Conservation (phyloP, 2,888 invertebrate species). For the Aspidiotus destructor region DNA sequence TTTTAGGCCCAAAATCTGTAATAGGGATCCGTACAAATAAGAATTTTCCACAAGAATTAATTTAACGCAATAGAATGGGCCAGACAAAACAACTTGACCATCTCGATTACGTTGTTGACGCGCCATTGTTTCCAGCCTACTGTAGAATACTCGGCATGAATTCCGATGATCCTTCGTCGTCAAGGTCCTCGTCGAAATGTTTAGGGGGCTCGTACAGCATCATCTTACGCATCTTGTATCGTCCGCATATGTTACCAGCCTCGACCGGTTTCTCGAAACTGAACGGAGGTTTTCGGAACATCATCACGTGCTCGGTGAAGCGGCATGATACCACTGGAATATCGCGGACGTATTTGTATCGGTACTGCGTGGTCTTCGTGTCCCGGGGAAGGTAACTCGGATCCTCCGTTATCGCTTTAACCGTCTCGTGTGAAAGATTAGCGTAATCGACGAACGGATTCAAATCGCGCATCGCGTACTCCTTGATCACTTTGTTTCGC, state of each 20-base stretch:
- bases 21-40: no score
- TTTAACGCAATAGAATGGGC: no score
- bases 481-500: slow-evolving; percentile 21
- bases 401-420: slow-evolving; percentile 2
- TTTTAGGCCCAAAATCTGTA: no score
- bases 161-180: background rate
- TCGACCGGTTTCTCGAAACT: slow-evolving; percentile 13
- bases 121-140: background rate
- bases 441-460: slow-evolving; percentile 3
- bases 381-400: slow-evolving; percentile 19
- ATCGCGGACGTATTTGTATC: slow-evolving; percentile 26
- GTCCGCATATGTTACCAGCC: slow-evolving; percentile 1
- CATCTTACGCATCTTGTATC: slow-evolving; percentile 12
- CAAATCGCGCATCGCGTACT: background rate
- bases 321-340: slow-evolving; percentile 27
- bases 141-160: slow-evolving; percentile 1
- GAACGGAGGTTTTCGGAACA: slow-evolving; percentile 24
- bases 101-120: no score
- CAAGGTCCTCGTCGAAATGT: background rate
- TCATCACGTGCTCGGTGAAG: slow-evolving; percentile 30
- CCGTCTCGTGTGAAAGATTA: background rate
- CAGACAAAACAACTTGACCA: no score
- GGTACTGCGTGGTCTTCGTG: slow-evolving; percentile 19
- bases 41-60: no score
- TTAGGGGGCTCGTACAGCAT: slow-evolving; percentile 12